A percentile compares a stretch with the other conserved stretches of the same genome.
Evolutionary conservation across 2,113 vertebrate species (phyloP).

Genomic region (Peromyscus leucopus): DNA sequence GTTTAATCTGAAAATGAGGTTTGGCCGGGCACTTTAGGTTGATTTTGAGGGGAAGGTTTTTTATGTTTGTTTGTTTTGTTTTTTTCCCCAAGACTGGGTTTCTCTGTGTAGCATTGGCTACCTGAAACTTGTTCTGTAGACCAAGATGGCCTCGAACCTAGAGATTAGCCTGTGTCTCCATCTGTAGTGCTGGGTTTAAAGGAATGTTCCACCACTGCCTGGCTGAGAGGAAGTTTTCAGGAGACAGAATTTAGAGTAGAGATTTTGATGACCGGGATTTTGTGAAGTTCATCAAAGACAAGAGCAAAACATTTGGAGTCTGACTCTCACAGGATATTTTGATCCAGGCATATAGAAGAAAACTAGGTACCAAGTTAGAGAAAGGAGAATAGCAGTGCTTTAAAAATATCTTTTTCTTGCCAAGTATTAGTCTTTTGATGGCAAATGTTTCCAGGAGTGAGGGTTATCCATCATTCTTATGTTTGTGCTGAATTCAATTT

Average conservation of each 20-base stretch:
- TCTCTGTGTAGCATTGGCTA: not conserved
- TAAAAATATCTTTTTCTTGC: not conserved
- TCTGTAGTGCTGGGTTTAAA: not conserved
- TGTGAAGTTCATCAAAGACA: not conserved
- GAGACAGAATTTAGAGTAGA: not conserved
- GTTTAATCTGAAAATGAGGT: not conserved
- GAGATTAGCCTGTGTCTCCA: not conserved
- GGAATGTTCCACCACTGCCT: not conserved
- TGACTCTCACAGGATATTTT: not conserved
- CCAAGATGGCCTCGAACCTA: not conserved
- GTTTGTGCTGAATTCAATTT: conserved; percentile 65
- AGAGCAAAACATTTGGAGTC: not conserved
- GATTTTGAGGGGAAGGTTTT: not conserved
- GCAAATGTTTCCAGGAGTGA: not conserved
- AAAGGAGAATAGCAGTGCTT: not conserved
- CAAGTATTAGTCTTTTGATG: conserved; percentile 1
- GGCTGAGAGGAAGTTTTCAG: no score
- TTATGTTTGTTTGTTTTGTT: no score
- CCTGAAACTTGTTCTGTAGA: not conserved
- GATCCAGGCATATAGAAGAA: not conserved
- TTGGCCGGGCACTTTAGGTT: not conserved
- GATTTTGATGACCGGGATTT: not conserved
- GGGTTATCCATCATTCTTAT: not conserved
- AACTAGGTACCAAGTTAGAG: not conserved
- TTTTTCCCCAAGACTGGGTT: not conserved